Evolutionary conservation across 2,888 invertebrate genomes (phyloP).

Genomic region (Alsophila aescularia): DNA sequence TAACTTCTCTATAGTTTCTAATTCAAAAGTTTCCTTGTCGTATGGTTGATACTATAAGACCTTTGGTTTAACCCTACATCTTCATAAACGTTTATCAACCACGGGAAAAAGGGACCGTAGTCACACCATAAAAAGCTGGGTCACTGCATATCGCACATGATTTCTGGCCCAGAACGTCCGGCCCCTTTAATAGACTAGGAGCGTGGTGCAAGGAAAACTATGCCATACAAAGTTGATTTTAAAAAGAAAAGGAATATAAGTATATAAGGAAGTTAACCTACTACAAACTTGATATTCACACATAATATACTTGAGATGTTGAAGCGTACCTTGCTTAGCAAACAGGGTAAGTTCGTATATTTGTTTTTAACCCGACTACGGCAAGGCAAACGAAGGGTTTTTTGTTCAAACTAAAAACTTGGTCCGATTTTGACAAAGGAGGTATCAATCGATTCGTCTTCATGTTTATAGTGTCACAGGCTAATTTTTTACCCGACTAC

Average conservation of each 20-base stretch:
- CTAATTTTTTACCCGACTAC: too few species aligned
- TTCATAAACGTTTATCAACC: constrained; percentile 27
- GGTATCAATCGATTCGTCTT: too few species aligned
- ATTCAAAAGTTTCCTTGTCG: constrained; percentile 11
- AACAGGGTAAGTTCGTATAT: neutral
- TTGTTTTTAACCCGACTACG: neutral
- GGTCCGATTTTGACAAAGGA: too few species aligned
- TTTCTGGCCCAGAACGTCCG: constrained; percentile 29
- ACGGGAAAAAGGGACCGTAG: constrained; percentile 20
- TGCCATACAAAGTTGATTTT: neutral
- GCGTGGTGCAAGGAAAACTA: neutral
- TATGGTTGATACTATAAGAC: constrained; percentile 1
- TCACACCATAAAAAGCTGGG: constrained; percentile 34
- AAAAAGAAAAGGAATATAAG: too few species aligned
- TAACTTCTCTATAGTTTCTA: constrained; percentile 6
- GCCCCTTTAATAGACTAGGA: constrained; percentile 13
- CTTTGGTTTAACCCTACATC: constrained; percentile 17
- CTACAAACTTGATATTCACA: too few species aligned
- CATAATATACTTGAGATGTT: neutral
- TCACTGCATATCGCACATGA: constrained; percentile 35
- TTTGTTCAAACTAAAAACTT: too few species aligned
- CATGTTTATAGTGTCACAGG: too few species aligned
- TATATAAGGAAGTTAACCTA: neutral
- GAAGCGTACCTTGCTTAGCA: neutral
- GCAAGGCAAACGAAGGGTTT: too few species aligned